Evolutionary conservation across 2,797 vertebrate genomes (phyloP).

Genomic region (Rousettus madagascariensis): DNA sequence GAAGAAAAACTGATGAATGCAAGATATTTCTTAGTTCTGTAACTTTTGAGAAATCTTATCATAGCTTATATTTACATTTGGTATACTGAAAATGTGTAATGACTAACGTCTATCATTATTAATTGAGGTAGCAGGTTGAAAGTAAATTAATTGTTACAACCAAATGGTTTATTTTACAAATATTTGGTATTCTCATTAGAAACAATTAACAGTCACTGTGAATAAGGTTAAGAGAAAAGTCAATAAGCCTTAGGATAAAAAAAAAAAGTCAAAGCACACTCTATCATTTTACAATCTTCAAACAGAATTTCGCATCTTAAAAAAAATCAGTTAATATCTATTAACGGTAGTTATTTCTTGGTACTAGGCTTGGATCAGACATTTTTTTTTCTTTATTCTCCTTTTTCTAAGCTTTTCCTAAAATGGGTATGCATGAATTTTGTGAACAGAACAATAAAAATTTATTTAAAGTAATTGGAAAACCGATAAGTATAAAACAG

Average conservation of each 20-base stretch:
- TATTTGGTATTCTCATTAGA: conserved; percentile 66
- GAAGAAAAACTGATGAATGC: neutral
- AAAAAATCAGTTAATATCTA: conserved; percentile 24
- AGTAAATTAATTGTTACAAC: conserved; percentile 30
- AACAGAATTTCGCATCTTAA: conserved; percentile 38
- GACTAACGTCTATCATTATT: conserved; percentile 8
- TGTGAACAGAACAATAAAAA: conserved; percentile 29
- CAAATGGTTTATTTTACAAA: conserved; percentile 61
- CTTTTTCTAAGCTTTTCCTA: conserved; percentile 34
- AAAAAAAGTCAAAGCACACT: conserved; percentile 53
- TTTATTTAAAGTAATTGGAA: conserved; percentile 27
- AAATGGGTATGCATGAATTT: conserved; percentile 18
- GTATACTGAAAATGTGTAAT: neutral
- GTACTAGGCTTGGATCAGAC: neutral
- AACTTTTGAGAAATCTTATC: neutral
- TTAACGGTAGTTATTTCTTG: conserved; percentile 8
- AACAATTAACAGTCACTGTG: conserved; percentile 65
- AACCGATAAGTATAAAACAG: neutral
- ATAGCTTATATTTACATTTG: neutral
- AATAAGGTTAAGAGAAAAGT: conserved; percentile 60
- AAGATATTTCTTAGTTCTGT: neutral
- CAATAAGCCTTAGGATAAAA: conserved; percentile 66
- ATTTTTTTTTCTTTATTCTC: conserved; percentile 54
- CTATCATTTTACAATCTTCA: conserved; percentile 55
- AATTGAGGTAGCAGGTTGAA: neutral